phyloP scores from a whole-genome alignment of 2,797 vertebrate genomes.

The Protosalanx chinensis region DNA sequence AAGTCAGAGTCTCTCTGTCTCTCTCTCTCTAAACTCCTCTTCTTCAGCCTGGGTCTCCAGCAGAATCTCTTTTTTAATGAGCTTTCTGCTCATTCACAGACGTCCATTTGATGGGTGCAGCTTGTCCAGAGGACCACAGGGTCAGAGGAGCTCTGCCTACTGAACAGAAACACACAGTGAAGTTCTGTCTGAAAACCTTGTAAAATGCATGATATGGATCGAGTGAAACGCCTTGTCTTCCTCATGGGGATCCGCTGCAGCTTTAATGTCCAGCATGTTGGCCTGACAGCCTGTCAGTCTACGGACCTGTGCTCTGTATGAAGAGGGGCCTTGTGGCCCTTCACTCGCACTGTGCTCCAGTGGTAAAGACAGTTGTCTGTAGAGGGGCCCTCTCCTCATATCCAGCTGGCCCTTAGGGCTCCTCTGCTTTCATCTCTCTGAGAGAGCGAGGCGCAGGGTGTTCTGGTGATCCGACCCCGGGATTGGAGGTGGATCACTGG shows the following conservation, averaged over 20 bases:
- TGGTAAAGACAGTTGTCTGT: not conserved
- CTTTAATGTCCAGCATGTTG: constrained; percentile 26
- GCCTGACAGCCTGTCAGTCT: constrained; percentile 12
- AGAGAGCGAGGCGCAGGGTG: constrained; percentile 29
- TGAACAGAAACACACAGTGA: constrained; percentile 41
- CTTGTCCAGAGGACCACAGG: constrained; percentile 37
- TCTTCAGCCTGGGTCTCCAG: constrained; percentile 33
- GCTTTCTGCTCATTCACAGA: constrained; percentile 39
- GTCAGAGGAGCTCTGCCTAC: constrained; percentile 36
- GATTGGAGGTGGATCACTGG: constrained; percentile 40
- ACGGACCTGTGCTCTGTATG: constrained; percentile 12
- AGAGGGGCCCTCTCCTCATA: constrained; percentile 6
- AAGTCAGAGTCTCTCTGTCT: too few species aligned
- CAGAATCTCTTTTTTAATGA: constrained; percentile 64
- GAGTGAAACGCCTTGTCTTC: constrained; percentile 32
- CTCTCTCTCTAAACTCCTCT: constrained; percentile 25
- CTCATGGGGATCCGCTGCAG: constrained; percentile 35
- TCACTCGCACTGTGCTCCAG: too few species aligned
- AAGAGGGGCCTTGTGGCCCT: not conserved
- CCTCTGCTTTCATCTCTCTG: constrained; percentile 20
- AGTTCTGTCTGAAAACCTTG: constrained; percentile 35
- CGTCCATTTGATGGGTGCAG: constrained; percentile 32
- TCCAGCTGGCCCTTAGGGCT: constrained; percentile 9
- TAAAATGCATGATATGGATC: constrained; percentile 43
- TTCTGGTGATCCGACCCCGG: constrained; percentile 16